Conservation (phyloP, 2,888 invertebrate genomes). For the Protodeltote pygarga region DNA sequence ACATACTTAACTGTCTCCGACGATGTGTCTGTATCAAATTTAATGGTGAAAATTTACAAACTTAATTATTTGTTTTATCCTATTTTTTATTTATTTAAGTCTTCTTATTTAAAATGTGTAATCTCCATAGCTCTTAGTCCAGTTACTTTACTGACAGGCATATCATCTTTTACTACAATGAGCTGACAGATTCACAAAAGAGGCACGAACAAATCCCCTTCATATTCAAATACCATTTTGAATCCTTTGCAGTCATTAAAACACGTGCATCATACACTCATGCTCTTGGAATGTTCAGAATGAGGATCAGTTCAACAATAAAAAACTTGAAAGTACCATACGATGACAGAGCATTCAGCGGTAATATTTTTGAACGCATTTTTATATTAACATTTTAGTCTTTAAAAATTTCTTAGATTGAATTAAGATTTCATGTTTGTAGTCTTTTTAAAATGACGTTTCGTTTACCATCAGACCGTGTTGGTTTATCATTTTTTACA, state of each 20-base stretch:
- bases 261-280: slow-evolving; percentile 70
- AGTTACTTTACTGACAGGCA: slow-evolving; percentile 11
- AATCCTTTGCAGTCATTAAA: slow-evolving; percentile 52
- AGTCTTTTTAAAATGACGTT: slow-evolving; percentile 10
- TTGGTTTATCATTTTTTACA: background rate
- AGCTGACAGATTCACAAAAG: slow-evolving; percentile 39
- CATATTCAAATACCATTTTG: slow-evolving; percentile 60
- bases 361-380: slow-evolving; percentile 37
- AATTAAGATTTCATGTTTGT: slow-evolving; percentile 27
- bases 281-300: slow-evolving; percentile 71
- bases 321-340: slow-evolving; percentile 50
- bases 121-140: slow-evolving; percentile 3
- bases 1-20: too few species aligned
- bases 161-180: slow-evolving; percentile 20
- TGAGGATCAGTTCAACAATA: slow-evolving; percentile 62
- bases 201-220: slow-evolving; percentile 43
- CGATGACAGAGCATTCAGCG: slow-evolving; percentile 46
- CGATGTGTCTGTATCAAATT: too few species aligned
- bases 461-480: slow-evolving; percentile 12
- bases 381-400: slow-evolving; percentile 37
- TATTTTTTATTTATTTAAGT: background rate
- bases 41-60: too few species aligned
- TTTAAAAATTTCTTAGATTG: slow-evolving; percentile 22
- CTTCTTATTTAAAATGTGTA: background rate
- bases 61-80: too few species aligned